These are phyloP conservation scores for Ivindomyrus marchei DNA, from an alignment of 2,113 vertebrate species.

Conservation along the genomic window DNA sequence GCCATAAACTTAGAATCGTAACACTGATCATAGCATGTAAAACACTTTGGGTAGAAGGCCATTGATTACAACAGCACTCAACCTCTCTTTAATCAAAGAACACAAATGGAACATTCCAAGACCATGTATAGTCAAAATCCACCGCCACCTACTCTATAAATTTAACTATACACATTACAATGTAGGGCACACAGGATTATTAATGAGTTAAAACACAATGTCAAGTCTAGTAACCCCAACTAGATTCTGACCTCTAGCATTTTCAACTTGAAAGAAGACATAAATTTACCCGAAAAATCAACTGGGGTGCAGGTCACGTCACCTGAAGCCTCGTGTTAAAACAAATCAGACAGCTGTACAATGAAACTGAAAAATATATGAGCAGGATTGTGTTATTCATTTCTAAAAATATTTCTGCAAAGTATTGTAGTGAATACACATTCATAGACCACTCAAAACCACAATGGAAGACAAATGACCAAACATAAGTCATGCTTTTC, in stretches of 20 bases:
- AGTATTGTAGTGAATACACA: neutral
- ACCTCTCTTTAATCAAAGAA: constrained; percentile 21
- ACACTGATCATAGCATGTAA: neutral
- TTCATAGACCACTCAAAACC: neutral
- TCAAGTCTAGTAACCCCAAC: neutral
- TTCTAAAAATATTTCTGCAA: neutral
- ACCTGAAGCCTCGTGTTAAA: neutral
- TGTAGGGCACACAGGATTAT: neutral
- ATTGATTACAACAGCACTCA: constrained; percentile 17
- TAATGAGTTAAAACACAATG: constrained; percentile 7
- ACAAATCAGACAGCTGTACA: neutral
- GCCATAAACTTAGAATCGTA: neutral
- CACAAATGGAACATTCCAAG: constrained; percentile 3
- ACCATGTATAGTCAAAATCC: constrained; percentile 24
- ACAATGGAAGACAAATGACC: neutral
- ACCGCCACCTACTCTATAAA: neutral
- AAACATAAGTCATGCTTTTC: neutral
- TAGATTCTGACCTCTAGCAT: neutral
- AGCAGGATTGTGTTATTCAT: neutral
- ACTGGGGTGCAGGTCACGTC: neutral
- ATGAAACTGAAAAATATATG: neutral
- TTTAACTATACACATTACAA: constrained; percentile 24
- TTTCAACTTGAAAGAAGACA: neutral
- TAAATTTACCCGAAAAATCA: neutral
- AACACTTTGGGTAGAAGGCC: constrained; percentile 9